A percentile compares a stretch with the other conserved stretches of the same genome.
These are phyloP conservation scores for Manduca sexta DNA, from an alignment of 1,140 invertebrate genomes.

Conservation along the genomic window DNA sequence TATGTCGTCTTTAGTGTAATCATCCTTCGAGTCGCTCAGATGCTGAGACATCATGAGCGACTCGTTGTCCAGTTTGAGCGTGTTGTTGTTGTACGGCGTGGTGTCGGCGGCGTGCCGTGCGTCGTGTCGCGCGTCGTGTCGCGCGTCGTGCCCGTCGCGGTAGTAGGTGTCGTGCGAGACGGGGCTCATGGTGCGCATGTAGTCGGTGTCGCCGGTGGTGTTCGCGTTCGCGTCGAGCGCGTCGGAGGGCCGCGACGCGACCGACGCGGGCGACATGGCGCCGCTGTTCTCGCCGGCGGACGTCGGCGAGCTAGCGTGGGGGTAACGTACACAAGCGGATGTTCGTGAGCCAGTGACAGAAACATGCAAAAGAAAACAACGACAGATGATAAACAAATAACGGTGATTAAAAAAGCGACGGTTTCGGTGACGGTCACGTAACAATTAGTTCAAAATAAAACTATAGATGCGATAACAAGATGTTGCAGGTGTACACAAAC, in stretches of 20 bases:
- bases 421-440: constrained; percentile 9
- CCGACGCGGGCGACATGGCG: constrained; percentile 61
- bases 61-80: constrained; percentile 64
- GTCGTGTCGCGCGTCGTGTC: constrained; percentile 17
- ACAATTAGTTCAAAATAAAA: constrained; percentile 18
- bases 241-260: constrained; percentile 41
- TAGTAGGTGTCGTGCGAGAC: constrained; percentile 60
- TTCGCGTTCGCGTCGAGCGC: constrained; percentile 49
- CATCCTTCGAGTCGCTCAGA: constrained; percentile 58
- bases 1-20: constrained; percentile 52
- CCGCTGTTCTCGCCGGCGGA: constrained; percentile 53
- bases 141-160: constrained; percentile 30
- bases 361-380: constrained; percentile 64
- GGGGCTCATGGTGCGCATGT: constrained; percentile 55
- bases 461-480: constrained; percentile 18
- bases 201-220: constrained; percentile 44
- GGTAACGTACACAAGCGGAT: constrained; percentile 59
- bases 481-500: constrained; percentile 23
- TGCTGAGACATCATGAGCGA: constrained; percentile 64
- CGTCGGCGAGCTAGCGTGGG: constrained; percentile 60
- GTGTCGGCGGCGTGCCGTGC: constrained; percentile 14
- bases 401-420: constrained; percentile 42
- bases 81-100: constrained; percentile 65
- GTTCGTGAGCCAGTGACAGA: constrained; percentile 63
- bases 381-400: constrained; percentile 41